Evolutionary conservation across 2,113 vertebrate species (phyloP).

Genomic region (Sylvilagus bachmani): DNA sequence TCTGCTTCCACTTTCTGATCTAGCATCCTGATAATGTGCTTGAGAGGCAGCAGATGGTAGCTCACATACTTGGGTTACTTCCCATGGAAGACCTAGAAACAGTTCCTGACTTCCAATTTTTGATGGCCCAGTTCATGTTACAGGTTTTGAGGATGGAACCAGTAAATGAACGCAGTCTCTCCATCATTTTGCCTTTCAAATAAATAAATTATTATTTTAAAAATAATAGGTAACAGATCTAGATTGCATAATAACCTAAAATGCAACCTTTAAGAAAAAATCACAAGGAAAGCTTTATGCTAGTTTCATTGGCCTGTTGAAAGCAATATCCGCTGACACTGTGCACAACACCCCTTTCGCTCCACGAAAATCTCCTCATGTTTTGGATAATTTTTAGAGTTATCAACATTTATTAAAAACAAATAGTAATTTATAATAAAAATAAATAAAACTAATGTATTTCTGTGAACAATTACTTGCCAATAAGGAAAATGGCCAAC

Average conservation of each 20-base stretch:
- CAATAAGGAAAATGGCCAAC: neutral
- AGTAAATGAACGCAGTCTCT: too few species aligned
- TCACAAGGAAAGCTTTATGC: neutral
- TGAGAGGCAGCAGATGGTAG: too few species aligned
- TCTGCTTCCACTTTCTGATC: too few species aligned
- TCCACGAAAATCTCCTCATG: too few species aligned
- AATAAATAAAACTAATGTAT: neutral
- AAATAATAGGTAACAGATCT: neutral
- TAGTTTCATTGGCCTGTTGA: neutral
- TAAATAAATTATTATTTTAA: too few species aligned
- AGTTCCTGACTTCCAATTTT: too few species aligned
- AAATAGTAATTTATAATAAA: neutral
- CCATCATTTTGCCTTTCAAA: too few species aligned
- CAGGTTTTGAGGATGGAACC: too few species aligned
- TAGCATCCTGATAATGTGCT: too few species aligned
- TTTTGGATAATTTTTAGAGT: neutral
- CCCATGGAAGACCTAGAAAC: too few species aligned
- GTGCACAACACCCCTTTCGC: accelerated
- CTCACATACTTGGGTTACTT: too few species aligned
- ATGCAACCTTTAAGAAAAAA: neutral
- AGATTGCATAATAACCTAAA: conserved; percentile 13
- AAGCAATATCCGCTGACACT: neutral
- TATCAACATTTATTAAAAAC: neutral
- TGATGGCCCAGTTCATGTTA: too few species aligned
- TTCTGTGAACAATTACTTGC: neutral